A percentile compares a stretch with the other conserved stretches of the same genome.
phyloP scores from a whole-genome alignment of 2,113 vertebrate genomes.

The Ceyx margarethae region DNA sequence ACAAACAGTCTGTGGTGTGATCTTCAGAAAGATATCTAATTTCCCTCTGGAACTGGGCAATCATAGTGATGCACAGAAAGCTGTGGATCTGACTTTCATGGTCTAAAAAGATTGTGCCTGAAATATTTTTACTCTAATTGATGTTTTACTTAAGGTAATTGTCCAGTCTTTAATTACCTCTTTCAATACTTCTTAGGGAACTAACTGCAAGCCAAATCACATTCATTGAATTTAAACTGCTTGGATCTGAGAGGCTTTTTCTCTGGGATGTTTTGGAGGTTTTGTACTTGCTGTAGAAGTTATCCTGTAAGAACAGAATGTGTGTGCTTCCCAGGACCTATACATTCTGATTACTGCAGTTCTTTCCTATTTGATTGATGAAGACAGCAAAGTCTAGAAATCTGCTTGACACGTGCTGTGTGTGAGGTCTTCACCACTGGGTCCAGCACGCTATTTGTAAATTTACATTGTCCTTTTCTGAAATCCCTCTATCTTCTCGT shows the following conservation, averaged over 20 bases:
- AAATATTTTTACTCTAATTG: constrained; percentile 10
- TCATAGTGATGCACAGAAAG: neutral
- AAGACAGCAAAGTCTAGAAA: neutral
- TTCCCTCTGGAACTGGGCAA: neutral
- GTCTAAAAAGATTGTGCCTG: neutral
- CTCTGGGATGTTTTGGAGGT: neutral
- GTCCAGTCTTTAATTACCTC: constrained; percentile 45
- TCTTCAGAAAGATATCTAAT: neutral
- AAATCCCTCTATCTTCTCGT: neutral
- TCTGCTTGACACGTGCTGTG: neutral
- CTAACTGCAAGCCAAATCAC: constrained; percentile 17
- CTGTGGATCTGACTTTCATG: neutral
- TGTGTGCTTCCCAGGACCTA: neutral
- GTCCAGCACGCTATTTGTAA: neutral
- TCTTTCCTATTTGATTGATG: neutral
- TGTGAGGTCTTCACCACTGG: neutral
- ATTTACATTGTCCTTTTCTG: neutral
- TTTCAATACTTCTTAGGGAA: constrained; percentile 50
- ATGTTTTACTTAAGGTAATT: constrained; percentile 10
- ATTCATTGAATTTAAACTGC: constrained; percentile 34
- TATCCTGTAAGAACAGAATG: neutral
- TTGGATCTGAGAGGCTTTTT: constrained; percentile 1
- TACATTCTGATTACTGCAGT: neutral
- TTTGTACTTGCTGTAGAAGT: neutral
- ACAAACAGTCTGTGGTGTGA: neutral